These are phyloP conservation scores for Pogonomyrmex barbatus DNA, from an alignment of 1,140 invertebrate genomes.

Conservation along the genomic window DNA sequence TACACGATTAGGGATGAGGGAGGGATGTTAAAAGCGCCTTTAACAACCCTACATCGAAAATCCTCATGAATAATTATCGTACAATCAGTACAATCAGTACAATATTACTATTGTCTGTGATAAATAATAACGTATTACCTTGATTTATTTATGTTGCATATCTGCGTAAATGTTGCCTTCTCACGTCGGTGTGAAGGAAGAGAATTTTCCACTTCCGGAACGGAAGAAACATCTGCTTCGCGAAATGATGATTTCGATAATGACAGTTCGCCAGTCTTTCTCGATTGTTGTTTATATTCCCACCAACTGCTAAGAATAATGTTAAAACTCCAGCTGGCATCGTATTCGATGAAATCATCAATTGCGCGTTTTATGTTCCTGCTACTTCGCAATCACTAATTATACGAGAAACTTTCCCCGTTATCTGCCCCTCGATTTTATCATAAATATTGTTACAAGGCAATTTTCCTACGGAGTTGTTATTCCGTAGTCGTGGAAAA, in stretches of 20 bases:
- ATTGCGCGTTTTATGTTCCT: constrained; percentile 39
- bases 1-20: background rate
- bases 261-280: background rate
- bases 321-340: background rate
- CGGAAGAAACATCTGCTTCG: background rate
- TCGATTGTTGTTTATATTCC: constrained; percentile 4
- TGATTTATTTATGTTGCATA: background rate
- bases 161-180: background rate
- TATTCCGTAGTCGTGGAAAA: constrained; percentile 51
- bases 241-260: background rate
- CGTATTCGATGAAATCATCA: constrained; percentile 37
- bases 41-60: background rate
- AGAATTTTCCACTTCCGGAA: background rate
- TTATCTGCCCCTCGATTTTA: constrained; percentile 58
- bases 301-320: constrained; percentile 17
- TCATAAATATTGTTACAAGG: constrained; percentile 69
- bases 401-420: constrained; percentile 56
- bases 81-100: background rate
- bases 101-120: background rate
- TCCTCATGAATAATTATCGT: background rate
- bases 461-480: constrained; percentile 51
- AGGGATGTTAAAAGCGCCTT: constrained; percentile 14
- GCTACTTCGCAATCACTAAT: constrained; percentile 55
- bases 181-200: background rate
- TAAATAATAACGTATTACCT: background rate